Base-by-base conservation (phyloP, 2,888 invertebrate species). In the Mylabris sibirica region DNA sequence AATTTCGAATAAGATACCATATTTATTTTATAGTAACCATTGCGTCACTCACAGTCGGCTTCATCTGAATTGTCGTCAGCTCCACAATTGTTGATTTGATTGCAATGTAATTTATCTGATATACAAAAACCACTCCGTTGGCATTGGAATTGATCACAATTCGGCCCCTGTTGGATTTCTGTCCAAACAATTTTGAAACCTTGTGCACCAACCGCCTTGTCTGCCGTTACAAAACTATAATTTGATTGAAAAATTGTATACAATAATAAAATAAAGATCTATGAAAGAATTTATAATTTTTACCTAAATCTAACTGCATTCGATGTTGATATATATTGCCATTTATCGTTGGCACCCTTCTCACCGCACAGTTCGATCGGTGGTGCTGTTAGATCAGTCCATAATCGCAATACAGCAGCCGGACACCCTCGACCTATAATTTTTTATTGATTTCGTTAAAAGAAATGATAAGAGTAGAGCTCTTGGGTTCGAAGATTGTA, bases 111-210 rank as follows among this genome's bases (percentile, higher is more conserved):
- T 75, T 89, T 89, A 72, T 90, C 88, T 67, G 92, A 90, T 81
- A 96, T 95, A 87, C 96, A 96, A 82, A 91, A 93, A 78, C 90
- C 90, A 77, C 88, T 91, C 78, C 87, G 88, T 72, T 85, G 83
- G 83, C 95, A 95, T 75, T 90, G 89, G 84, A 93, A 94, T 80
- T 92, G 90, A 77, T 89, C 90, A 80, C 90, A 91, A 70, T 88
- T 89, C 63, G 89, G 88, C 73, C 84, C 85, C 70, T 90, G 90
- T 78, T 89, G 88, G 78, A 98, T 92, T 88, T 98, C 98, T 68
- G 98, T 98, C 97, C 98, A 98, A 64, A 96, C 91, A 61, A 96
- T 93, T 82, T 93, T 91, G 87, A 98, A 98, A 70, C 98, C 98
- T 84, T 92, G 91, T 79, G 95, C 95, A 75, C 98, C 98, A 72